Evolutionary conservation across 1,140 invertebrate species (phyloP), one percentile per base, ranked within the genome.

Genomic region (Metaphire vulgaris): DNA sequence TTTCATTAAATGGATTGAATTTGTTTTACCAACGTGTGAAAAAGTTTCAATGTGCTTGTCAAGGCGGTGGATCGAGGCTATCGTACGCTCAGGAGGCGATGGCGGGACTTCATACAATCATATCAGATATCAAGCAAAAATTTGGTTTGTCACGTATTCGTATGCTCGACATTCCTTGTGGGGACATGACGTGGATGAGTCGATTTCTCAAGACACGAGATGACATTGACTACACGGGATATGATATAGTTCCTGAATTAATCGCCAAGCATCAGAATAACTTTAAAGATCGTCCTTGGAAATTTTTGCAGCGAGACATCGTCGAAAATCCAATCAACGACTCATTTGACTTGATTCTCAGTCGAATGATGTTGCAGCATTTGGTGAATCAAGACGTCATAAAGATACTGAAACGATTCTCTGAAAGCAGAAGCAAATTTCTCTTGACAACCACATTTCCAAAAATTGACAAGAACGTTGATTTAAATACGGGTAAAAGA

Each of bases 151-250:
- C 6, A 0, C 2, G 66, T 16, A 32, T 71, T 1, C 29, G 34
- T n/a, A 32, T 77, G 29, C 65, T 77, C 15, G 76, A 77, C 56
- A 64, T 77, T 30, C 76, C 76, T 14, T 77, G 76, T 75, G 76
- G 76, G 2, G 76, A 77, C 64, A 64, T 77, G 71, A 30, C n/a
- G 33, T 77, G 76, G 76, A 77, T 77, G 76, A 73, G 30, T 26
- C 71, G 76, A 16, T 77, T 77, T 72, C 76, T 77, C 2, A 26
- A 65, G 29, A 75, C 72, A 16, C 29, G 76, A 32, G 66, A 77
- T 77, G 76, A 77, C 34, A 67, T 77, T 34, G 31, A 75, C 32
- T 77, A 77, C 32, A 76, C 72, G 26, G 76, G 76, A 15, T 66
- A 75, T n/a, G 76, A 77, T 67, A 68, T 77, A 56, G 76, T 77